Percentiles rank a stretch among this genome's conserved stretches.
These are phyloP conservation scores for Anastrepha ludens DNA, from an alignment of 1,140 invertebrate genomes.

Conservation along the genomic window DNA sequence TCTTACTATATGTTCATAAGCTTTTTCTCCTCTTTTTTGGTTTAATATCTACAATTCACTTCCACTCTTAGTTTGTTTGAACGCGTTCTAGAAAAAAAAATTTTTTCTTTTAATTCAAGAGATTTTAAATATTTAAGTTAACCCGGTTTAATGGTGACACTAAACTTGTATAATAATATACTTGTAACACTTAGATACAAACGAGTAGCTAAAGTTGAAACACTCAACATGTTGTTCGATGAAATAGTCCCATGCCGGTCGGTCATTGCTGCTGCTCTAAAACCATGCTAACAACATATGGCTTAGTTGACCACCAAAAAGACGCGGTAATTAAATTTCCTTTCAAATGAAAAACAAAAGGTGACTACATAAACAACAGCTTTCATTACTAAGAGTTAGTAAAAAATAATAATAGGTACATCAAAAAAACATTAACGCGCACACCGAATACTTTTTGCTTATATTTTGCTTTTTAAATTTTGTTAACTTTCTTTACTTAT, in stretches of 20 bases:
- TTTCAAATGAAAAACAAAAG: constrained; percentile 37
- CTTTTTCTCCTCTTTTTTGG: too few relatives aligned
- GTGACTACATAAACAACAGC: constrained; percentile 32
- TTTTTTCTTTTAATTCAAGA: too few relatives aligned
- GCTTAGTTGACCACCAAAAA: neutral
- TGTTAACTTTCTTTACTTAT: constrained; percentile 38
- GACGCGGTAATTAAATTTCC: constrained; percentile 30
- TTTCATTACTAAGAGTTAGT: neutral
- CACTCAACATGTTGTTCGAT: neutral
- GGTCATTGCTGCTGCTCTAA: constrained; percentile 21
- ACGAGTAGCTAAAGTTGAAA: neutral
- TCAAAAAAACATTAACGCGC: neutral
- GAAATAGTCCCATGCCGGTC: neutral
- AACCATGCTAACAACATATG: neutral
- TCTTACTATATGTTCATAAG: too few relatives aligned
- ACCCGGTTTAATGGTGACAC: neutral
- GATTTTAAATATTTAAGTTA: too few relatives aligned
- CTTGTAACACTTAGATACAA: neutral
- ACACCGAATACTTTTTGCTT: neutral
- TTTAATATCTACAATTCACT: too few relatives aligned
- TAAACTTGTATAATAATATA: neutral
- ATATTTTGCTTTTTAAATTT: constrained; percentile 27
- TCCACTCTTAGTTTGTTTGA: too few relatives aligned
- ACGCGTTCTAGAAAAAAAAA: too few relatives aligned
- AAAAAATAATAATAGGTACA: neutral